Percentiles rank a stretch among this genome's conserved stretches.
phyloP scores from a whole-genome alignment of 2,797 vertebrate genomes.

The Periparus ater region DNA sequence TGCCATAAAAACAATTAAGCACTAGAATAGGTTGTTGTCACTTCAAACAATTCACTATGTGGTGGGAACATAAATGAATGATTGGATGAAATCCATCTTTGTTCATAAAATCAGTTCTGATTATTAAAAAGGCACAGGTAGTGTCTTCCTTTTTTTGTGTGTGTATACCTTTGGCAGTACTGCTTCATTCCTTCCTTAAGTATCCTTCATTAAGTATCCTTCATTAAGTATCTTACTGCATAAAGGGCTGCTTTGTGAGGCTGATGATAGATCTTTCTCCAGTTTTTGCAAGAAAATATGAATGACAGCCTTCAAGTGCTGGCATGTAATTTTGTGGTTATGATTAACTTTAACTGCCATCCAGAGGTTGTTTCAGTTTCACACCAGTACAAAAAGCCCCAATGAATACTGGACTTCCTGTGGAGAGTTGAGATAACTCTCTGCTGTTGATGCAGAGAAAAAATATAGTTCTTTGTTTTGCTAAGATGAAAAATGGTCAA shows the following conservation, averaged over 20 bases:
- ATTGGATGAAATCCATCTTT: neutral
- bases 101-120: neutral
- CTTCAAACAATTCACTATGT: fast-evolving
- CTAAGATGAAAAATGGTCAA: neutral
- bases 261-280: neutral
- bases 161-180: neutral
- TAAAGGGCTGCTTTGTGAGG: neutral
- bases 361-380: neutral
- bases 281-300: neutral
- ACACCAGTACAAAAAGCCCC: neutral
- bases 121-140: neutral
- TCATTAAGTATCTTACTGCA: neutral
- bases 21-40: neutral
- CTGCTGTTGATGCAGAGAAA: neutral
- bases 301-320: neutral
- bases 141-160: neutral
- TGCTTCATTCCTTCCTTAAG: neutral
- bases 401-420: neutral
- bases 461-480: neutral
- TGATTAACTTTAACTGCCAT: neutral
- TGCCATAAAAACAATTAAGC: neutral
- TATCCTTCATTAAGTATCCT: no score
- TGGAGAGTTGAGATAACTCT: neutral
- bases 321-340: neutral
- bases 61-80: fast-evolving